Base-by-base conservation (phyloP, 2,888 invertebrate genomes). In the Meandrusa payeni region DNA sequence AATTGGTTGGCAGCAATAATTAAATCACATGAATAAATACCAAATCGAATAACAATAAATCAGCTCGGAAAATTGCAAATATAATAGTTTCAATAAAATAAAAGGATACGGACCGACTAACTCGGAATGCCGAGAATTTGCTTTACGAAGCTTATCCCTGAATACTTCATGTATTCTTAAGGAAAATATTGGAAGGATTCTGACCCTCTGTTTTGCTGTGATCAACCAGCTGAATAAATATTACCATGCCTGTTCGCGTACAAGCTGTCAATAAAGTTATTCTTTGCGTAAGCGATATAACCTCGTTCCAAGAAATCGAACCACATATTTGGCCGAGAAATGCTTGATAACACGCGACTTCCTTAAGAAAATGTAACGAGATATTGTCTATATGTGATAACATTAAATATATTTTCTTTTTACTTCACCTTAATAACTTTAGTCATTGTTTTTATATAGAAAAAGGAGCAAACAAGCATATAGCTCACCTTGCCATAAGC, bases 151-250 rank as follows among this genome's bases (percentile, higher is more conserved):
- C 23, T 34, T 22, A 23, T 28, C 27, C 17, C 29, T 10, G 12
- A 42, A 29, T 15, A 10, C 22, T 37, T 24, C 28, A n/a, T 15
- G 7, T 29, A 22, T 28, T 41, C 34, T 19, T 29, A 29, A 22
- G 37, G 36, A 31, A 37, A 37, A 42, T 31, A 19, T 29, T 24
- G 3, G 1, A 9, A 7, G 26, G 17, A 23, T 5, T 31, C 9
- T 20, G 29, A 24, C 42, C 42, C 37, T 37, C 29, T 24, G 36
- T 42, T 42, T 37, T 10, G n/a, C 34, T 31, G 31, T 42, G 31
- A 42, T 36, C 37, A 42, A 31, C 29, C 29, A 42, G 24, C 42
- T 31, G 37, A 43, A 43, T 37, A 37, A 31, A 43, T 42, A 36
- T 36, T 29, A 11, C 37, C 10, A 26, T 31, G 37, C 24, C 31